A percentile compares a stretch with the other conserved stretches of the same genome.
Conservation (phyloP, 2,797 vertebrate species). For the Danio tinwini region DNA sequence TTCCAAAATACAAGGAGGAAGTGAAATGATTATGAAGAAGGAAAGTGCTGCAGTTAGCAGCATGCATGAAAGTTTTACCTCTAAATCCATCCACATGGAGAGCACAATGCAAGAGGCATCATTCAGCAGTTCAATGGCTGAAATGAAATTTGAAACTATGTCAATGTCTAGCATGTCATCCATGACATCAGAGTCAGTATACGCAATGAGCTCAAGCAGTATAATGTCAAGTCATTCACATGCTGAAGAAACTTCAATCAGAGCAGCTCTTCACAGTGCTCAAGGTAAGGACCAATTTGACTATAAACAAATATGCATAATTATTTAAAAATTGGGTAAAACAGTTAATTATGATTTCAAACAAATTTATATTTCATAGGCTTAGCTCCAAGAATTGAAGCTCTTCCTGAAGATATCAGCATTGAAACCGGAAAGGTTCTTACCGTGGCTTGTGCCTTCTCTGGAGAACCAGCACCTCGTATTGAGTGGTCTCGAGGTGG, state of each 20-base stretch:
- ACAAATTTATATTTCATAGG: slow-evolving; percentile 69
- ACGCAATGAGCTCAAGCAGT: slow-evolving; percentile 94
- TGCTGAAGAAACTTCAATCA: slow-evolving; percentile 88
- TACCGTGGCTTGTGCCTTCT: slow-evolving; percentile 95
- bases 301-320: background rate
- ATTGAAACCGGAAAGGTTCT: slow-evolving; percentile 95
- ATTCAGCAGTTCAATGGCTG: slow-evolving; percentile 92
- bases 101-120: slow-evolving; percentile 92
- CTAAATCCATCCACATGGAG: slow-evolving; percentile 89
- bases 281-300: slow-evolving; percentile 75
- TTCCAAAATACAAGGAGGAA: slow-evolving; percentile 79
- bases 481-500: slow-evolving; percentile 91
- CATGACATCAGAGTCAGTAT: slow-evolving; percentile 85
- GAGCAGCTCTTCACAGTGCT: slow-evolving; percentile 79
- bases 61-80: slow-evolving; percentile 86
- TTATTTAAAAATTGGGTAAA: background rate
- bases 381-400: slow-evolving; percentile 93
- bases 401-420: slow-evolving; percentile 96
- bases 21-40: slow-evolving; percentile 83
- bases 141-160: slow-evolving; percentile 97
- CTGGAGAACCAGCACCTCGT: slow-evolving; percentile 85
- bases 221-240: slow-evolving; percentile 86
- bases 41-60: slow-evolving; percentile 78
- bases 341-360: background rate
- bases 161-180: slow-evolving; percentile 97